These are phyloP conservation scores for Spisula solida DNA, from an alignment of 2,888 invertebrate genomes.

Conservation along the genomic window DNA sequence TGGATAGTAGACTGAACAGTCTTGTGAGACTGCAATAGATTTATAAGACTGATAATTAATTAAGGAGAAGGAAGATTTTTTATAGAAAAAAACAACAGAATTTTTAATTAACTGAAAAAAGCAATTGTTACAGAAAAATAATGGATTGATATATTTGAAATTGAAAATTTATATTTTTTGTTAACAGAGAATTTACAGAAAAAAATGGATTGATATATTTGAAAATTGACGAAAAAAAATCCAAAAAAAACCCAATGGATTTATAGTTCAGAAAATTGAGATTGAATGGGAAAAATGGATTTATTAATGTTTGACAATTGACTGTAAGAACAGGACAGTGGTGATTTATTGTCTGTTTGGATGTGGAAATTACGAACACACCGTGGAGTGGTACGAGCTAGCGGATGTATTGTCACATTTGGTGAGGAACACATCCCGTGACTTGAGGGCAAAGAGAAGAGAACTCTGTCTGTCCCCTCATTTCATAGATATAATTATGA, in stretches of 20 bases:
- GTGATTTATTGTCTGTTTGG: slow-evolving; percentile 15
- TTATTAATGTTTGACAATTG: background rate
- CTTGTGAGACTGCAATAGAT: no score
- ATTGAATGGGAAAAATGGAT: background rate
- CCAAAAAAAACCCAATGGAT: no score
- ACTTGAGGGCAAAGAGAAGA: slow-evolving; percentile 71
- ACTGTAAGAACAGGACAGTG: background rate
- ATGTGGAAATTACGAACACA: slow-evolving; percentile 18
- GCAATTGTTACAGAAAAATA: no score
- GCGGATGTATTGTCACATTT: slow-evolving; percentile 55
- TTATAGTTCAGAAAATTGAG: no score
- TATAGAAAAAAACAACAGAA: no score
- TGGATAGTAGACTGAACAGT: no score
- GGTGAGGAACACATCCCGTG: slow-evolving; percentile 60
- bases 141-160: no score
- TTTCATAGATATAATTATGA: slow-evolving; percentile 91
- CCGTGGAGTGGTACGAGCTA: slow-evolving; percentile 61
- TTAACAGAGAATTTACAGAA: background rate
- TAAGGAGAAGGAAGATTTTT: no score
- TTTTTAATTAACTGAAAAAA: no score
- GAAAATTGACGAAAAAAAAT: no score
- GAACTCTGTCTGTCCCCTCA: slow-evolving; percentile 76
- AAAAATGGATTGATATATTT: background rate
- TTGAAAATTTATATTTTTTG: background rate
- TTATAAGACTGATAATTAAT: no score